Evolutionary conservation across 2,888 invertebrate species (phyloP).

Genomic region (Latrodectus hesperus): DNA sequence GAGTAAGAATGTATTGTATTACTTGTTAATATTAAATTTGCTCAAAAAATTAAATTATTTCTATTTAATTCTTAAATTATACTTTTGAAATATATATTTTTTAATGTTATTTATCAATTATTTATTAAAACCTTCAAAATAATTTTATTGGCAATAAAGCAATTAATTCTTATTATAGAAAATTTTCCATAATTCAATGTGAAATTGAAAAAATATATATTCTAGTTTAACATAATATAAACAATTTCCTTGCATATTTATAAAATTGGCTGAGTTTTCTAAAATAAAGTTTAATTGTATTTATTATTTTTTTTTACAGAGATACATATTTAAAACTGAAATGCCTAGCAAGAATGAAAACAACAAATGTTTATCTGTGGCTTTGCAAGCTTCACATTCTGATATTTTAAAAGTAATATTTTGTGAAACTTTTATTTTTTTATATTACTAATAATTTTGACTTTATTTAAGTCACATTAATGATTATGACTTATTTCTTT

Average conservation of each 20-base stretch:
- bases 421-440: neutral
- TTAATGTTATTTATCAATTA: neutral
- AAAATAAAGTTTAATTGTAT: neutral
- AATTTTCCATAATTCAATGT: too few species aligned
- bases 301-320: slow-evolving; percentile 13
- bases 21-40: neutral
- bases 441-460: neutral
- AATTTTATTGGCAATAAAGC: neutral
- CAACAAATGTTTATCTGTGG: slow-evolving; percentile 23
- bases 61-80: neutral
- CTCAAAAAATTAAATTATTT: neutral
- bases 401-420: slow-evolving; percentile 40
- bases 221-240: neutral
- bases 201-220: neutral
- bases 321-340: slow-evolving; percentile 42
- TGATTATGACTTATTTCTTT: neutral
- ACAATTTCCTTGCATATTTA: neutral
- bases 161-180: neutral
- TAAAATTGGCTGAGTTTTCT: neutral
- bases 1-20: neutral
- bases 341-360: slow-evolving; percentile 35
- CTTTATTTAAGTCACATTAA: neutral
- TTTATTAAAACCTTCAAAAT: neutral
- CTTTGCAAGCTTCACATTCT: slow-evolving; percentile 27
- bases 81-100: neutral